A percentile compares a stretch with the other conserved stretches of the same genome.
Conservation (phyloP, 1,140 invertebrate species). For the Drosophila nikananu region DNA sequence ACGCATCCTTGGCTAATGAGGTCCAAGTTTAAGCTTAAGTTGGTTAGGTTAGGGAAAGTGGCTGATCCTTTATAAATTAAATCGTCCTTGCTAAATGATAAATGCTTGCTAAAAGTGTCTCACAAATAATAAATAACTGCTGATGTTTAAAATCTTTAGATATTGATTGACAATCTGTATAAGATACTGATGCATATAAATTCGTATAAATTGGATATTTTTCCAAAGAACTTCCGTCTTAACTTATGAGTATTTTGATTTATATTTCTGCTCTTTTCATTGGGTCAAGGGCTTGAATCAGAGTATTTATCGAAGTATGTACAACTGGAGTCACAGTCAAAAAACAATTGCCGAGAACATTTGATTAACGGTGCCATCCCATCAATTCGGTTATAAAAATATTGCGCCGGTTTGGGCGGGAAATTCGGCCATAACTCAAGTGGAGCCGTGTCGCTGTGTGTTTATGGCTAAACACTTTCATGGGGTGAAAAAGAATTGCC, state of each 20-base stretch:
- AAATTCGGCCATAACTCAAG: constrained; percentile 51
- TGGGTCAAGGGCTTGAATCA: neutral
- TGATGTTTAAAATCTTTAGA: neutral
- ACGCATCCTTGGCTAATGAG: neutral
- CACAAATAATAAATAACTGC: constrained; percentile 20
- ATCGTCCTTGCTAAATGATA: neutral
- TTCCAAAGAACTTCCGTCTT: neutral
- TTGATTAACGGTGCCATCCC: constrained; percentile 32
- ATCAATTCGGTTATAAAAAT: constrained; percentile 56
- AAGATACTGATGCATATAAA: neutral
- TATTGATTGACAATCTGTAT: neutral
- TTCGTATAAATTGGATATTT: neutral
- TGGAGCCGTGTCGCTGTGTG: constrained; percentile 42
- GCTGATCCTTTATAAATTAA: neutral
- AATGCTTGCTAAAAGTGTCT: neutral
- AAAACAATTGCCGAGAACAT: constrained; percentile 45
- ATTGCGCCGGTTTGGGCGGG: constrained; percentile 28
- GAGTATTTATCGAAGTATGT: neutral
- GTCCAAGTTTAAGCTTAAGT: constrained; percentile 1
- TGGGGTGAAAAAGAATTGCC: constrained; percentile 69
- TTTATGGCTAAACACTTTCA: constrained; percentile 72
- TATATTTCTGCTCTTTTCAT: neutral
- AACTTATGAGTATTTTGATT: no score
- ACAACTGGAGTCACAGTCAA: constrained; percentile 3
- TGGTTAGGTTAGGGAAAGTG: constrained; percentile 25